Base-by-base conservation (phyloP, 2,888 invertebrate genomes). In the Tetranychus piercei region DNA sequence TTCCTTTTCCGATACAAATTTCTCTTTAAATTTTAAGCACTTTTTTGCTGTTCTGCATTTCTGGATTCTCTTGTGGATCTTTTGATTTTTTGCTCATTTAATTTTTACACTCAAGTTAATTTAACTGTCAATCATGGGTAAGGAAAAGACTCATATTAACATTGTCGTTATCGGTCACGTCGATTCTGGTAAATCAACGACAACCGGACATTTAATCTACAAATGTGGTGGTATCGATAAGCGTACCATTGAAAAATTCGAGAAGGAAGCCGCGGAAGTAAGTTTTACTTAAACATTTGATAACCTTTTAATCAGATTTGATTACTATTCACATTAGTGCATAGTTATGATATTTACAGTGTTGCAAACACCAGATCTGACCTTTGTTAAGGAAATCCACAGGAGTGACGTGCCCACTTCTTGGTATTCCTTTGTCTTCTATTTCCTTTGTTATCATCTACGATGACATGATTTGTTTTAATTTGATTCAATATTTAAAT, bases 211-310 rank as follows among this genome's bases (percentile, higher is more conserved):
- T 86, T 88, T 96, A 87, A 96, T 96, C 87, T 97, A 94, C 90
- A 97, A 97, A 89, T 97, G 97, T 85, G 97, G 97, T 86, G 97
- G 97, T 87, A 99, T 99, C 85, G 97, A 97, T 88, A 96, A 97
- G 86, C 90, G 97, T 89, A 94, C 95, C 83, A 99, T 97, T 85
- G 96, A 96, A 86, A 97, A 99, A 86, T 99, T 97, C 88, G 97
- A 97, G 88, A 97, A 97, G 88, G 96, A 97, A 86, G 96, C 97
- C 84, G 93, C 94, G 85, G 96, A 97, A 82, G 86, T 85, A 79
- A 80, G 79, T 69, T 20, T 69, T n/a, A n/a, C 8, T 23, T 23
- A 11, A 20, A 1, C n/a, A 6, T 69, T 20, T 69, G 4, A 55
- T 15, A 3, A 15, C 34, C 34, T 5, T 34, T 34, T 34, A 34